A percentile compares a stretch with the other conserved stretches of the same genome.
Conservation (phyloP, 2,888 invertebrate genomes). For the Campoplex nolae region DNA sequence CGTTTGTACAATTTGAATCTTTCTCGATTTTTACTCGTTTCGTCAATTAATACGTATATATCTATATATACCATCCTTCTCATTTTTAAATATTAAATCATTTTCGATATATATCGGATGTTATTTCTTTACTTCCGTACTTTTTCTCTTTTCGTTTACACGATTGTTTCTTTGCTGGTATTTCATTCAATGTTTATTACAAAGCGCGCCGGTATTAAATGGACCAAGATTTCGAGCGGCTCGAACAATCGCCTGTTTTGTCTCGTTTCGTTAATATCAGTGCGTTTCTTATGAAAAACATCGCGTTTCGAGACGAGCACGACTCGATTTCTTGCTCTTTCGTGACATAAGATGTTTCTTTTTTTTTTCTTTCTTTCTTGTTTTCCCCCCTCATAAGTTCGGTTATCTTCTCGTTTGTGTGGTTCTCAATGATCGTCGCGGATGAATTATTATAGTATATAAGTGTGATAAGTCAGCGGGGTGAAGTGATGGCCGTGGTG, state of each 20-base stretch:
- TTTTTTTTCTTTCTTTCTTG: slow-evolving; percentile 37
- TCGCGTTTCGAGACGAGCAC: slow-evolving; percentile 11
- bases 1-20: slow-evolving; percentile 35
- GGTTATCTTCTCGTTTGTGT: not conserved
- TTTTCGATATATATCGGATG: slow-evolving; percentile 36
- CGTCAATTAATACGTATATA: slow-evolving; percentile 27
- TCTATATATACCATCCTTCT: slow-evolving; percentile 11
- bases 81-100: slow-evolving; percentile 43
- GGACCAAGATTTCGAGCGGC: slow-evolving; percentile 6
- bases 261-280: not conserved
- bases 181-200: slow-evolving; percentile 17
- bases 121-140: slow-evolving; percentile 27
- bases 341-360: slow-evolving; percentile 16
- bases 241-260: slow-evolving; percentile 16
- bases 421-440: slow-evolving; percentile 52
- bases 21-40: slow-evolving; percentile 41
- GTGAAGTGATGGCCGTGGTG: slow-evolving; percentile 57
- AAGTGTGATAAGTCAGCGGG: slow-evolving; percentile 52
- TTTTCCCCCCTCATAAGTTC: slow-evolving; percentile 37
- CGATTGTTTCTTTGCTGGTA: slow-evolving; percentile 30
- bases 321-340: slow-evolving; percentile 17
- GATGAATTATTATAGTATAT: slow-evolving; percentile 54
- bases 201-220: slow-evolving; percentile 5
- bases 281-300: not conserved
- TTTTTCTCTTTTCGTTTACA: slow-evolving; percentile 13